phyloP scores from a whole-genome alignment of 2,888 invertebrate genomes.

The Polyommatus icarus region DNA sequence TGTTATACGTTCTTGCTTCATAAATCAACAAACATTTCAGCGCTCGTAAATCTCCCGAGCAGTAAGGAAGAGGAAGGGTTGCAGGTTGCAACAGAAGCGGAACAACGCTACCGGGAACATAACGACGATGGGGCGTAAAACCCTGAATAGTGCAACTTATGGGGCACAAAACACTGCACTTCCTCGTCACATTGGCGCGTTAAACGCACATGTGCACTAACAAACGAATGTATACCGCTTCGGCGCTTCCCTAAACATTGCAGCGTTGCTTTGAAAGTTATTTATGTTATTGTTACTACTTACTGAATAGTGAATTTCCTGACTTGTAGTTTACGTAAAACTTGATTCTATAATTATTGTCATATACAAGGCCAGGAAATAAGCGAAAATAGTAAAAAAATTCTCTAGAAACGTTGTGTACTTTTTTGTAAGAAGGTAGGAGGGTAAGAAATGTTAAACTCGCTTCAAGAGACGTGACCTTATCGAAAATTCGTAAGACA shows the following conservation, averaged over 20 bases:
- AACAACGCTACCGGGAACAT: background rate
- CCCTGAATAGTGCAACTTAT: background rate
- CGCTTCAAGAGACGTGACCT: too few species aligned
- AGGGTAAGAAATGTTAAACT: too few species aligned
- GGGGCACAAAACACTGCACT: background rate
- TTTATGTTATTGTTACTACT: background rate
- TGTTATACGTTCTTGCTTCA: background rate
- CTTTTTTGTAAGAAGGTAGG: too few species aligned
- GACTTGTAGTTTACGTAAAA: background rate
- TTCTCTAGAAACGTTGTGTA: too few species aligned
- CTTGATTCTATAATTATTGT: too few species aligned
- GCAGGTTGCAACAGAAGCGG: background rate
- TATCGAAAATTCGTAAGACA: too few species aligned
- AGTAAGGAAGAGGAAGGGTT: conserved; percentile 18
- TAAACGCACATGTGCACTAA: conserved; percentile 4
- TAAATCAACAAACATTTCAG: conserved; percentile 9
- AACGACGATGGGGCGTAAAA: background rate
- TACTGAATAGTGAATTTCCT: background rate
- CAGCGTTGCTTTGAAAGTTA: background rate
- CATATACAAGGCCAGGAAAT: too few species aligned
- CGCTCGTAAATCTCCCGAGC: background rate
- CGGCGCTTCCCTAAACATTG: background rate
- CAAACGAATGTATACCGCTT: background rate
- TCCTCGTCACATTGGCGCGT: conserved; percentile 11
- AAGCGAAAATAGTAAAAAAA: too few species aligned